phyloP scores from a whole-genome alignment of 92 coral and sea anemone species.

The Meandrina meandrites region DNA sequence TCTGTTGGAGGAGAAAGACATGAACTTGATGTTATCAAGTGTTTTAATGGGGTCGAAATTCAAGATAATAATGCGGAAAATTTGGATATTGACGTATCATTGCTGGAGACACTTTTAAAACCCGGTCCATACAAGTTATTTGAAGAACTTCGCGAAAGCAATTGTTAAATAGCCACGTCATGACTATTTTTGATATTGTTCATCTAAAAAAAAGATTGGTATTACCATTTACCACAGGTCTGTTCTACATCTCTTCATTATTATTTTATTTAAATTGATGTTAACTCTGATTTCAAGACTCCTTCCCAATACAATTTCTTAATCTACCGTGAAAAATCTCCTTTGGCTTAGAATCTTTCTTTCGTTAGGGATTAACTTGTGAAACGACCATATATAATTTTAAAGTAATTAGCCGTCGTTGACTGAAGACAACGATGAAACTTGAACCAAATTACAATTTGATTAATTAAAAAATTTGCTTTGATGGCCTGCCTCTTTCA shows the following conservation, averaged over 20 bases:
- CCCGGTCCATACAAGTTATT: background rate
- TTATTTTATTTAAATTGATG: background rate
- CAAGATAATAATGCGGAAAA: background rate
- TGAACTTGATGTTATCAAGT: background rate
- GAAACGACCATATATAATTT: background rate
- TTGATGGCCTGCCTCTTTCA: no score
- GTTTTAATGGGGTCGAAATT: background rate
- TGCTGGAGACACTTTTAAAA: background rate
- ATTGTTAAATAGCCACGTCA: background rate
- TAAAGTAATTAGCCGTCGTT: no score
- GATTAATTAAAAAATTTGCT: no score
- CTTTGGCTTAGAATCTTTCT: background rate
- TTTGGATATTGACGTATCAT: background rate
- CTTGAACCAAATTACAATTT: background rate
- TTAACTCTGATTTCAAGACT: background rate
- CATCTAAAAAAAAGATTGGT: no score
- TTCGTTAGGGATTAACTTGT: background rate
- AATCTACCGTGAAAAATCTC: background rate
- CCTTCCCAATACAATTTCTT: background rate
- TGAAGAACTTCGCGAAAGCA: slow-evolving; percentile 21
- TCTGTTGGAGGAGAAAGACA: background rate
- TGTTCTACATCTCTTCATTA: background rate
- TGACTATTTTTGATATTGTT: no score
- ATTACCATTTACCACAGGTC: background rate
- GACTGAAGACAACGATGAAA: no score